Percentiles rank a stretch among this genome's conserved stretches.
phyloP scores from a whole-genome alignment of 2,888 invertebrate species.

The Aquatica leii region DNA sequence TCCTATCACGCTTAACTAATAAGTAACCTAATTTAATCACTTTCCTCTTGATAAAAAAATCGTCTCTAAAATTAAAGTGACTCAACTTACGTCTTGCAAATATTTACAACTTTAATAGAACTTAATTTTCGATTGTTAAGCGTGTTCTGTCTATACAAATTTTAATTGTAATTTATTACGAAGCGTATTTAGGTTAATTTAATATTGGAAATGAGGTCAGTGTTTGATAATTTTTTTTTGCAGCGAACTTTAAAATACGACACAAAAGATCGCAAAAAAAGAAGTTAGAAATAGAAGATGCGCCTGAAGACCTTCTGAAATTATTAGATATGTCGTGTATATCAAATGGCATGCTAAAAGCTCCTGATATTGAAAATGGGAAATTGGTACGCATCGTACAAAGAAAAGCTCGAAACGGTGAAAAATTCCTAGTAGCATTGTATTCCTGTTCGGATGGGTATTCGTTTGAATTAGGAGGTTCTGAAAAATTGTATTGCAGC shows the following conservation, averaged over 20 bases:
- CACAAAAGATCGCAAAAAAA: conserved; percentile 25
- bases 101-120: conserved; percentile 5
- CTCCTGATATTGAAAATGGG: conserved; percentile 58
- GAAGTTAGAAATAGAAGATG: conserved; percentile 35
- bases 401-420: conserved; percentile 46
- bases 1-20: too few relatives aligned
- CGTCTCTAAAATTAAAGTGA: background rate
- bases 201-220: background rate
- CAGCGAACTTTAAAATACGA: conserved; percentile 25
- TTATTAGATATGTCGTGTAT: conserved; percentile 57
- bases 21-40: too few relatives aligned
- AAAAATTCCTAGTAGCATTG: conserved; percentile 65
- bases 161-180: conserved; percentile 8
- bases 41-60: too few relatives aligned
- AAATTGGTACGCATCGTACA: conserved; percentile 51
- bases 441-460: conserved; percentile 66
- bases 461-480: conserved; percentile 60
- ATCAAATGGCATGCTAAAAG: conserved; percentile 53
- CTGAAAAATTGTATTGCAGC: conserved; percentile 66
- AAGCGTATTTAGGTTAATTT: background rate
- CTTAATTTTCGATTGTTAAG: conserved; percentile 2
- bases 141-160: background rate
- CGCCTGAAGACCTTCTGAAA: conserved; percentile 50
- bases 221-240: background rate
- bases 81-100: conserved; percentile 1